Conservation (phyloP, 2,113 vertebrate genomes). For the Sarotherodon lohbergeri region DNA sequence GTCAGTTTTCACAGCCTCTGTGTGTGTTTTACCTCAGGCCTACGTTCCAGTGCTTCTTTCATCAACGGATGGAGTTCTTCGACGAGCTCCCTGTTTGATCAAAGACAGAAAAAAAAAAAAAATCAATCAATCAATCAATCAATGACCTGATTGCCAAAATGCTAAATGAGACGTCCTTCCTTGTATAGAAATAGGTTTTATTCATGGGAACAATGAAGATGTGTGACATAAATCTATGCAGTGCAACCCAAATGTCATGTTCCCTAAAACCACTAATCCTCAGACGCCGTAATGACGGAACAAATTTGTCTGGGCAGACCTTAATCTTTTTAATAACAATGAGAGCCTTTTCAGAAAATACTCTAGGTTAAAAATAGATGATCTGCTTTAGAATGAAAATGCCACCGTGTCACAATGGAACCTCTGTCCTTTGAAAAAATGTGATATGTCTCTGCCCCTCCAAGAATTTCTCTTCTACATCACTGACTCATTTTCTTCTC, state of each 20-base stretch:
- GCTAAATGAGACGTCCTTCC: background rate
- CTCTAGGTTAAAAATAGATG: slow-evolving; percentile 36
- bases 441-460: background rate
- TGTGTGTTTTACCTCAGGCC: slow-evolving; percentile 84
- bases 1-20: background rate
- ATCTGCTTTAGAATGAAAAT: slow-evolving; percentile 27
- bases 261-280: slow-evolving; percentile 19
- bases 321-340: slow-evolving; percentile 42
- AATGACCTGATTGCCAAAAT: background rate
- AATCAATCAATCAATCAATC: background rate
- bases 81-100: slow-evolving; percentile 83
- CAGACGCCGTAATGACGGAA: background rate
- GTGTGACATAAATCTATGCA: background rate
- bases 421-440: slow-evolving; percentile 22
- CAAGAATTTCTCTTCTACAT: slow-evolving; percentile 1
- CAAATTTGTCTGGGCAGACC: background rate
- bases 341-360: slow-evolving; percentile 17
- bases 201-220: background rate
- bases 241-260: background rate
- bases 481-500: background rate
- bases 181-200: background rate
- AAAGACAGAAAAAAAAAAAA: background rate
- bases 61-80: slow-evolving; percentile 98
- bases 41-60: slow-evolving; percentile 96
- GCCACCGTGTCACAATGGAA: slow-evolving; percentile 17